Evolutionary conservation across 2,888 invertebrate genomes (phyloP).

Genomic region (Cerceris ruficornis): DNA sequence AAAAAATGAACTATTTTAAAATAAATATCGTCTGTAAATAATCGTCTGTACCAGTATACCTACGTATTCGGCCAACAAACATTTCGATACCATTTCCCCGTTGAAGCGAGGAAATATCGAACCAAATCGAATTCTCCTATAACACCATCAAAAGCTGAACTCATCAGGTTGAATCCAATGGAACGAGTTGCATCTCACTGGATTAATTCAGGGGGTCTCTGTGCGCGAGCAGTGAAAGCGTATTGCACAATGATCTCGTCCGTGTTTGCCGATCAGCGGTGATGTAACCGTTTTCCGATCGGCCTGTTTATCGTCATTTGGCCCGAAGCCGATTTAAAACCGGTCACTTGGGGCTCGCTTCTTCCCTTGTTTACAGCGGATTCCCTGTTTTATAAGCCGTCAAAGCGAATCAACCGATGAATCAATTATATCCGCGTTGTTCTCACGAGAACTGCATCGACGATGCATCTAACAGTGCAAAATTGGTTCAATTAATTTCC

Average conservation of each 20-base stretch:
- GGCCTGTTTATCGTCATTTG: constrained; percentile 48
- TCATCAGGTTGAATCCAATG: constrained; percentile 5
- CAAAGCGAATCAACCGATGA: constrained; percentile 3
- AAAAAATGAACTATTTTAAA: no score
- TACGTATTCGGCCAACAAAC: no score
- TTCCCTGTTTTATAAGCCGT: constrained; percentile 11
- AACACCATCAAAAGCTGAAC: neutral
- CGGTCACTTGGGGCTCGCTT: constrained; percentile 16
- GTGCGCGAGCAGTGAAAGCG: constrained; percentile 58
- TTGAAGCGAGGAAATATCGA: neutral
- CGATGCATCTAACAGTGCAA: neutral
- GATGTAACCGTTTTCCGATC: constrained; percentile 57
- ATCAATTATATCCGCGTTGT: constrained; percentile 1
- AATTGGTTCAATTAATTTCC: neutral
- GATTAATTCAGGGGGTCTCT: constrained; percentile 27
- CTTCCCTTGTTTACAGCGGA: neutral
- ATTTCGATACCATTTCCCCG: no score
- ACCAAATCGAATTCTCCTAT: neutral
- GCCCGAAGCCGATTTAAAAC: constrained; percentile 28
- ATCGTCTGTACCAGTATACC: no score
- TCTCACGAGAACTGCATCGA: neutral
- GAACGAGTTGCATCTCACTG: constrained; percentile 33
- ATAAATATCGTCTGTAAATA: no score
- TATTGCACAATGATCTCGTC: constrained; percentile 64
- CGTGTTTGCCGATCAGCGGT: constrained; percentile 51